Conservation (phyloP, 92 coral and sea anemone species). For the Epizoanthus stellaris region DNA sequence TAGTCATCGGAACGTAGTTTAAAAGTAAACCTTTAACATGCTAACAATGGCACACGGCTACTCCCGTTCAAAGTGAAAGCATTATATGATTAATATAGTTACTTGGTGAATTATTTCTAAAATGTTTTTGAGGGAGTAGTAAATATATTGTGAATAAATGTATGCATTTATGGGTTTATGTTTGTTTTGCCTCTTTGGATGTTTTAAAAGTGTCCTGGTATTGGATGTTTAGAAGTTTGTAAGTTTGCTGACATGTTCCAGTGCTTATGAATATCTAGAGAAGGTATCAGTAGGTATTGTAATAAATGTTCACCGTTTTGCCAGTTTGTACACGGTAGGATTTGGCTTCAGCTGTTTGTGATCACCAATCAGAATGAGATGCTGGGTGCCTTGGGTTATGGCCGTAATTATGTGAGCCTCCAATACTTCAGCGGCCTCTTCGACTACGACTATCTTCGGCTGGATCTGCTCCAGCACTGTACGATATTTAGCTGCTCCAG, state of each 20-base stretch:
- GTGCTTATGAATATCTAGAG: background rate
- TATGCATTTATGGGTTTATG: no score
- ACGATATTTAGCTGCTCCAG: constrained; percentile 92
- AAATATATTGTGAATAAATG: no score
- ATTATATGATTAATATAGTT: no score
- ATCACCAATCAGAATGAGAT: constrained; percentile 88
- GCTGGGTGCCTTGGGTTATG: constrained; percentile 77
- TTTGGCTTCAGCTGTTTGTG: constrained; percentile 93
- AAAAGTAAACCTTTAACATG: no score
- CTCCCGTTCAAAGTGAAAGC: no score
- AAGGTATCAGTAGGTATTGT: background rate
- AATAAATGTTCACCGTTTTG: constrained; percentile 52
- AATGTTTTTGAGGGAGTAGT: no score
- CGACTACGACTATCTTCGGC: constrained; percentile 84
- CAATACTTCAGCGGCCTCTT: constrained; percentile 93
- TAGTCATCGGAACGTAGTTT: no score
- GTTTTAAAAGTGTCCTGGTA: no score
- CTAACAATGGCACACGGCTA: no score
- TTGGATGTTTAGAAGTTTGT: no score
- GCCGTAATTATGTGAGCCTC: constrained; percentile 94
- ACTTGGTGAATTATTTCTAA: no score
- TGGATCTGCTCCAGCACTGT: constrained; percentile 72
- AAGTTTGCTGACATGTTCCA: background rate
- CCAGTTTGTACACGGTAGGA: constrained; percentile 81
- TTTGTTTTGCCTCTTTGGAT: no score